Base-by-base conservation (phyloP, 2,888 invertebrate species). In the Masnerella sp. region DNA sequence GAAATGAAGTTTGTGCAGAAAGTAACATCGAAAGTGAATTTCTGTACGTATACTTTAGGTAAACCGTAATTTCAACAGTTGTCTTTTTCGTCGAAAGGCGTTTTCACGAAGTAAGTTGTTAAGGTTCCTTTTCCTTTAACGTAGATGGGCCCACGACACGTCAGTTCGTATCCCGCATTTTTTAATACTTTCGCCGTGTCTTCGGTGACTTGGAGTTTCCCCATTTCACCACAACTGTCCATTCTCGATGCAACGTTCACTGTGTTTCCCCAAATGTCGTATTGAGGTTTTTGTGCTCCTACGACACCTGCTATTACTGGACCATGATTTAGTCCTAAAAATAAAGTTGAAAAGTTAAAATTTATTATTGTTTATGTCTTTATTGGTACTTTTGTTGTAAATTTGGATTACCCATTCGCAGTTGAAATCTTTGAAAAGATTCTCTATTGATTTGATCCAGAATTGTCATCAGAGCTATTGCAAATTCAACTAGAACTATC, bases 201-300 rank as follows among this genome's bases (percentile, higher is more conserved):
- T 81, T 95, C 94, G 1, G 96, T 95, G 5, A 95, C 95, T 87
- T 97, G 96, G 75, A 97, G 92, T 65, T 92, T 90, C 14, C 95
- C 96, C 91, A 96, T 93, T 74, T 94, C 91, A 0, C 98, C 98
- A 73, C 96, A 97, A 74, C 96, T 97, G 88, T 98, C 98, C 98
- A 99, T 99, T 47, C 98, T 89, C 3, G 96, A 97, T 0, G 98
- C 98, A 8, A 98, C 96, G 86, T 98, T 98, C 11, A 99, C 99
- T 0, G 98, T 98, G 88, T 99, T 98, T 9, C 98, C 97, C 98
- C 98, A 99, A 80, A 99, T 98, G 85, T 99, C 98, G 88, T 98
- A 98, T 88, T 98, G 98, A 0, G 98, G 98, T 85, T 98, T 98
- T 87, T 98, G 96, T 0, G 98, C 98, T 0, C 98, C 98, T 17